Base-by-base conservation (phyloP, 2,888 invertebrate genomes). In the Andrena marginata region DNA sequence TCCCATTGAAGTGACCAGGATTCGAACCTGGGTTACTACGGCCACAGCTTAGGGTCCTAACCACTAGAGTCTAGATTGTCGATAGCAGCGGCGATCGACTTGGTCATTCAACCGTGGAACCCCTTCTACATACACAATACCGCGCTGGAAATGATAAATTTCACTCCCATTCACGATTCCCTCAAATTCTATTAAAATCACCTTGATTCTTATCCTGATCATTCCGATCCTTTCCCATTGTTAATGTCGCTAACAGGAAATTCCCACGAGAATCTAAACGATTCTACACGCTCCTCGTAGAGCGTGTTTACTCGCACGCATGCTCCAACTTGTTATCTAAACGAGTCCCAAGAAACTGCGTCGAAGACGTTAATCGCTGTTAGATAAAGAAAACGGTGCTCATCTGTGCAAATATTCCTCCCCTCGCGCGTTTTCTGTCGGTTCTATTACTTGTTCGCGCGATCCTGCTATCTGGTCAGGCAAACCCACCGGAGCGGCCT, bases 11-110 rank as follows among this genome's bases (percentile, higher is more conserved):
- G n/a, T 93, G 94, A 94, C 93, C 93, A 93, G 93, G 93, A 94
- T 94, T 94, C 93, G 93, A 94, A 94, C 94, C 93, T 93, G 93
- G 93, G 93, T 93, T 93, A 92, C 93, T 93, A 93, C 93, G 93
- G 94, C 94, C 94, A 94, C 93, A 94, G 93, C 93, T 94, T 94
- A 93, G 93, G 93, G 93, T 94, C 93, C 92, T 93, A 91, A 93
- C 92, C 92, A 92, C 92, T 92, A 93, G 93, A 93, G n/a, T n/a
- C n/a, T n/a, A n/a, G n/a, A 20, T 79, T 49, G 80, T 86, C 67
- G 0, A 7, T 10, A n/a, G 0, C 4, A 60, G 29, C 0, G 2
- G 1, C 42, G 72, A 10, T 62, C 67, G 29, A 80, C 60, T 69
- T 82, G 69, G 31, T 60, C 71, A 56, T 51, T 69, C 77, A 20